Base-by-base conservation (phyloP, 2,888 invertebrate genomes). In the Eledona agricola region DNA sequence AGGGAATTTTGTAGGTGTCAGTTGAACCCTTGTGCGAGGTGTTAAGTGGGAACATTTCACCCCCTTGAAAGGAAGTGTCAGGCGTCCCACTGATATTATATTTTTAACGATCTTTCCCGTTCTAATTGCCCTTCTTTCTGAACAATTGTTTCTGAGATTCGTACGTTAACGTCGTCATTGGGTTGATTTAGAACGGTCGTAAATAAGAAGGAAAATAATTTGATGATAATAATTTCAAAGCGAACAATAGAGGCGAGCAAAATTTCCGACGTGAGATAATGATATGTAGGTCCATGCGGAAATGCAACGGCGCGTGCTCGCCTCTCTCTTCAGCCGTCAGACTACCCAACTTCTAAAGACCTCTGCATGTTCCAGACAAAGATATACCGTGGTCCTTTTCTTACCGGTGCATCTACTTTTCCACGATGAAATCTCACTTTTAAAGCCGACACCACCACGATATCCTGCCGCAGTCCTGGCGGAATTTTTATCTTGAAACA, bases 251-350 rank as follows among this genome's bases (percentile, higher is more conserved):
- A 7, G 4, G 11, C 15, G 12, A 37, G 19, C 29, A 55, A 35
- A 37, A 53, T 53, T 56, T 53, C 45, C 34, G 28, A 7, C 40
- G 25, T 45, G 49, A 54, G 40, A 49, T 57, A 57, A 57, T 57
- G 49, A 55, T 55, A 57, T 55, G 57, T 43, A 56, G 58, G 58
- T 50, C 47, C 55, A 66, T 51, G 61, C 64, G 67, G 66, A 66
- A 66, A 66, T 65, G 66, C 63, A 66, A 63, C 60, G 66, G 64
- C 67, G 65, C 66, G 67, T 66, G 67, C 65, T 67, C 57, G 45
- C 42, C 51, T 57, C 60, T 62, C 52, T 51, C 55, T 55, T 52
- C 55, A 57, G 50, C 56, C 59, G 56, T 52, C 63, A 56, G 47
- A 53, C 62, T 43, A 51, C 54, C 56, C 54, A 37, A 50, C 56